These are phyloP conservation scores for Carassius carassius DNA, from an alignment of 2,113 vertebrate genomes.

Conservation along the genomic window DNA sequence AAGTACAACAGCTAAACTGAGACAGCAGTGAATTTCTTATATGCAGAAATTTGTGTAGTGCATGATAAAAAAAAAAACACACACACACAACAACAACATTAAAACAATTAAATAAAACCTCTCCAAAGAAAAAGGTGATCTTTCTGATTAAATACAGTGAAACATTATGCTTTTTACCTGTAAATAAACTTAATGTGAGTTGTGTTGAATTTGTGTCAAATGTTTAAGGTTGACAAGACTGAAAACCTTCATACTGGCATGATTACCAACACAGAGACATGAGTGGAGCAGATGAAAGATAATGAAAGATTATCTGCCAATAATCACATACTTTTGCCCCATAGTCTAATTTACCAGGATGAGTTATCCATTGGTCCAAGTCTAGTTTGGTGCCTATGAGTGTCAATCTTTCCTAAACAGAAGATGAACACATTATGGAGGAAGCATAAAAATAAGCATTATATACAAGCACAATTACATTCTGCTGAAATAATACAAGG, in stretches of 20 bases:
- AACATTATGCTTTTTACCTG: background rate
- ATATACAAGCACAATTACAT: conserved; percentile 55
- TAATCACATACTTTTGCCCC: background rate
- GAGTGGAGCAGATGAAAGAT: background rate
- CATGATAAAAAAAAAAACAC: conserved; percentile 22
- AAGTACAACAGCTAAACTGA: conserved; percentile 36
- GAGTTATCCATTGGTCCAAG: conserved; percentile 40
- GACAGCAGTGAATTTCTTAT: conserved; percentile 43
- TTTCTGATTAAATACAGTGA: background rate
- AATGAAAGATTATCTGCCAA: background rate
- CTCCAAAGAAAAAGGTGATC: background rate
- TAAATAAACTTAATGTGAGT: background rate
- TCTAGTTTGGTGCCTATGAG: background rate
- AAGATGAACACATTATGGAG: background rate
- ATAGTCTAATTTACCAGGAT: conserved; percentile 52
- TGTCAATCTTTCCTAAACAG: background rate
- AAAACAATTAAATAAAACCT: conserved; percentile 20
- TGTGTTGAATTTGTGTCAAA: background rate
- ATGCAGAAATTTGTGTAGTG: conserved; percentile 37
- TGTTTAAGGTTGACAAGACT: background rate
- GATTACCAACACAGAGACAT: background rate
- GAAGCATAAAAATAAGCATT: conserved; percentile 3
- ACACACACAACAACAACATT: no score
- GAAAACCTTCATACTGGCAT: background rate
- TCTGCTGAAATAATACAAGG: background rate